phyloP scores from a whole-genome alignment of 2,888 invertebrate genomes.

The Ennomos fuscantarius region DNA sequence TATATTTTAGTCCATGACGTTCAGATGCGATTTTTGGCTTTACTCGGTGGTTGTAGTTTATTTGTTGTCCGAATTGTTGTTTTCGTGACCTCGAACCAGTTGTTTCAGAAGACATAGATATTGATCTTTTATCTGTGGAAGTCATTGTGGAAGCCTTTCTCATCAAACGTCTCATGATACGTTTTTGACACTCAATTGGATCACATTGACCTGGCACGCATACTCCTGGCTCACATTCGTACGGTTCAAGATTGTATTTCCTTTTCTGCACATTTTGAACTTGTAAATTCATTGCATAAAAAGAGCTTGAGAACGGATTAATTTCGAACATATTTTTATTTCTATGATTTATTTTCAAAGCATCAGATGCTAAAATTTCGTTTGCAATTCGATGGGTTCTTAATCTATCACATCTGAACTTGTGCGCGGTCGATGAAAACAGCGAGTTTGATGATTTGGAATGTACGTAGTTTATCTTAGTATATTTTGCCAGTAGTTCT shows the following conservation, averaged over 20 bases:
- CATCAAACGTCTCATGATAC: constrained; percentile 47
- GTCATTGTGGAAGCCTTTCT: constrained; percentile 43
- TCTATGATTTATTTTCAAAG: background rate
- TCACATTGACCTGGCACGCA: constrained; percentile 53
- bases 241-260: constrained; percentile 39
- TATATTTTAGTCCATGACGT: constrained; percentile 9
- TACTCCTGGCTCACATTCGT: constrained; percentile 52
- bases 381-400: background rate
- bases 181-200: constrained; percentile 45
- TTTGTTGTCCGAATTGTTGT: constrained; percentile 14
- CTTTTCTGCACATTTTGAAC: constrained; percentile 19
- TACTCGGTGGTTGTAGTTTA: background rate
- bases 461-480: too few species aligned
- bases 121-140: constrained; percentile 35
- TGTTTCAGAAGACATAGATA: constrained; percentile 26
- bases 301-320: background rate
- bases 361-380: background rate
- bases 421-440: too few species aligned
- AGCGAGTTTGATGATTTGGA: too few species aligned
- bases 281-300: constrained; percentile 21
- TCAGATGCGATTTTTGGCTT: constrained; percentile 2
- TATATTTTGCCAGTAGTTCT: too few species aligned
- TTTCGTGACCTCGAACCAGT: constrained; percentile 22
- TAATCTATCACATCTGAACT: too few species aligned
- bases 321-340: background rate